Conservation (phyloP, 2,797 vertebrate species). For the Kryptolebias ocellatus region DNA sequence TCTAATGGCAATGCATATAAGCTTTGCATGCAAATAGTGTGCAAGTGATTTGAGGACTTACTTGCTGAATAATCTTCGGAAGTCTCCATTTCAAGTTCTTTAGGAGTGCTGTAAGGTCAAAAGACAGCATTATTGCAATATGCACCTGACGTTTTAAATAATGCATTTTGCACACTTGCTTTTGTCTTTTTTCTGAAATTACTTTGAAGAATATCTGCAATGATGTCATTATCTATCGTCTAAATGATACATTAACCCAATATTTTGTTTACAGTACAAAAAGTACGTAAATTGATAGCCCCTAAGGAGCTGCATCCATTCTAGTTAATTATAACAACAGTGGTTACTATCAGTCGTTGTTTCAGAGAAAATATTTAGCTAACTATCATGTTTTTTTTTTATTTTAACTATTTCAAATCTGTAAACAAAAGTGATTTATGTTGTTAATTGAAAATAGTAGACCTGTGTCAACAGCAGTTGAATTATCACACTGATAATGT, state of each 20-base stretch:
- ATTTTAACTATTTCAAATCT: slow-evolving; percentile 33
- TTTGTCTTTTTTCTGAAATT: neutral
- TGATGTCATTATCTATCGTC: neutral
- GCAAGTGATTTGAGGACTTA: slow-evolving; percentile 68
- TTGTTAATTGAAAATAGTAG: neutral
- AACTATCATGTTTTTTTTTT: neutral
- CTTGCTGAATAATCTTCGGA: slow-evolving; percentile 74
- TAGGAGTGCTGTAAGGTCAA: slow-evolving; percentile 85
- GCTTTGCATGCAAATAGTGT: slow-evolving; percentile 1
- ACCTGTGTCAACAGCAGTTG: neutral
- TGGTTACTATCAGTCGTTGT: slow-evolving; percentile 12
- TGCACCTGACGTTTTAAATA: neutral
- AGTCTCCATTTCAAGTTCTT: slow-evolving; percentile 83
- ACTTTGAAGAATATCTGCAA: neutral
- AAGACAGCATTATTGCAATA: slow-evolving; percentile 14
- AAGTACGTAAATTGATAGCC: neutral
- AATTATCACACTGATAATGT: neutral
- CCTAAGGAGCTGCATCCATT: neutral
- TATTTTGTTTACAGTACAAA: too few species aligned
- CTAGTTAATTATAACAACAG: slow-evolving; percentile 4
- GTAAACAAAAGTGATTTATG: neutral
- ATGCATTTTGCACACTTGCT: neutral
- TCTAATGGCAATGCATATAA: neutral
- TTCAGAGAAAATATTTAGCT: slow-evolving; percentile 40
- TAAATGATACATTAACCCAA: neutral